A percentile compares a stretch with the other conserved stretches of the same genome.
These are phyloP conservation scores for Apeltes quadracus DNA, from an alignment of 2,113 vertebrate genomes.

Conservation along the genomic window DNA sequence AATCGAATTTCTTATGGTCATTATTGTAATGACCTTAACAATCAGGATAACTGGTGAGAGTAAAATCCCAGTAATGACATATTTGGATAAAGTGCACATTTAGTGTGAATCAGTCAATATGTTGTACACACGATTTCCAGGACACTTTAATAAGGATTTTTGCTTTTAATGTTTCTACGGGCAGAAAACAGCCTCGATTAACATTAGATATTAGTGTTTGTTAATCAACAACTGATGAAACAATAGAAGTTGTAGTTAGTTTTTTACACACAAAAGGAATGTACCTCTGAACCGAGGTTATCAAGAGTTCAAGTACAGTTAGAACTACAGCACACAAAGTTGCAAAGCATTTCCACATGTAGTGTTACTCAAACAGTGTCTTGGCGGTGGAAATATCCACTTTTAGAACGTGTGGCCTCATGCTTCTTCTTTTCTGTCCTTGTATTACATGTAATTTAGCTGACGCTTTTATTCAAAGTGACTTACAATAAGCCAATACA, in stretches of 20 bases:
- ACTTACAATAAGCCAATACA: too few relatives aligned
- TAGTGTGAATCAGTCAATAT: slow-evolving; percentile 9
- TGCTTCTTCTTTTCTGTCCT: background rate
- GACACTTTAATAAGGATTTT: background rate
- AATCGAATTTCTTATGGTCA: background rate
- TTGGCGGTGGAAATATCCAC: background rate
- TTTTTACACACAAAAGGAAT: too few relatives aligned
- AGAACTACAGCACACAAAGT: background rate
- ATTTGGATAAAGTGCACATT: slow-evolving; percentile 2
- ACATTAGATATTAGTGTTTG: background rate
- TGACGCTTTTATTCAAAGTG: too few relatives aligned
- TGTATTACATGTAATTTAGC: too few relatives aligned
- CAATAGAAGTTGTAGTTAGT: too few relatives aligned
- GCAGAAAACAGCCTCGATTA: background rate
- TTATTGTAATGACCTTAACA: background rate
- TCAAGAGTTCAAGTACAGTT: background rate
- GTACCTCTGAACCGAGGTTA: background rate
- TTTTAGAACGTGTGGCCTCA: background rate
- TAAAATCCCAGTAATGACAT: background rate
- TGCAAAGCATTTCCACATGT: background rate
- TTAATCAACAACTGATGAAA: background rate
- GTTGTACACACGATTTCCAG: background rate
- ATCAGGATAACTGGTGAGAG: background rate
- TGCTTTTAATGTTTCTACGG: background rate
- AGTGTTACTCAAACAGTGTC: background rate